phyloP scores from a whole-genome alignment of 2,888 invertebrate genomes.

The Esperia sulphurella region DNA sequence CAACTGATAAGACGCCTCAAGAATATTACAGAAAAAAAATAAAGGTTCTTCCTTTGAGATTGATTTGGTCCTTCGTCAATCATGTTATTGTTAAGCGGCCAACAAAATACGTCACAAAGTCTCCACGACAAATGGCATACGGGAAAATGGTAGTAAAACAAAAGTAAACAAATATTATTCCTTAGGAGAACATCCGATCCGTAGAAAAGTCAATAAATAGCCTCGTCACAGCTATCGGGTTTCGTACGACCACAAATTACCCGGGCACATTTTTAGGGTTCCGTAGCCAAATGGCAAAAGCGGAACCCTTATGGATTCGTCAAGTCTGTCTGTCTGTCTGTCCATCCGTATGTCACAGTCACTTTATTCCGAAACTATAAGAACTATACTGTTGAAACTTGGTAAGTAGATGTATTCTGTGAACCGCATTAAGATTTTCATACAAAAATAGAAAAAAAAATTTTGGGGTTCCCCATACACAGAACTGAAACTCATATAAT shows the following conservation, averaged over 20 bases:
- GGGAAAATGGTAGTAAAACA: background rate
- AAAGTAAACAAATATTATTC: background rate
- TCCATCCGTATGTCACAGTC: no score
- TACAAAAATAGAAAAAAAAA: no score
- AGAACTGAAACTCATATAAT: no score
- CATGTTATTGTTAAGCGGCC: background rate
- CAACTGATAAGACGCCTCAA: background rate
- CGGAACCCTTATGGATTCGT: no score
- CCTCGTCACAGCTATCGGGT: conserved; percentile 3
- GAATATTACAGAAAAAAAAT: background rate
- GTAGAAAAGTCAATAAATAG: conserved; percentile 2
- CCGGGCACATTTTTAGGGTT: background rate
- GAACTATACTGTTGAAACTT: no score
- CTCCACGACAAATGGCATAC: background rate
- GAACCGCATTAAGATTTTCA: no score
- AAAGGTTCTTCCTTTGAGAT: background rate
- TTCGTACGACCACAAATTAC: conserved; percentile 2
- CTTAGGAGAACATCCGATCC: background rate
- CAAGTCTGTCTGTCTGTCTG: no score
- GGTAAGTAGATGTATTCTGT: no score
- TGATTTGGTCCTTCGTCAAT: background rate
- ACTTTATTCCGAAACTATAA: no score
- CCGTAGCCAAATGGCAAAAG: no score
- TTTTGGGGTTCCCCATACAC: no score
- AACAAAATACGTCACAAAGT: background rate